phyloP scores from a whole-genome alignment of 2,797 vertebrate species.

The Hybognathus amarus region DNA sequence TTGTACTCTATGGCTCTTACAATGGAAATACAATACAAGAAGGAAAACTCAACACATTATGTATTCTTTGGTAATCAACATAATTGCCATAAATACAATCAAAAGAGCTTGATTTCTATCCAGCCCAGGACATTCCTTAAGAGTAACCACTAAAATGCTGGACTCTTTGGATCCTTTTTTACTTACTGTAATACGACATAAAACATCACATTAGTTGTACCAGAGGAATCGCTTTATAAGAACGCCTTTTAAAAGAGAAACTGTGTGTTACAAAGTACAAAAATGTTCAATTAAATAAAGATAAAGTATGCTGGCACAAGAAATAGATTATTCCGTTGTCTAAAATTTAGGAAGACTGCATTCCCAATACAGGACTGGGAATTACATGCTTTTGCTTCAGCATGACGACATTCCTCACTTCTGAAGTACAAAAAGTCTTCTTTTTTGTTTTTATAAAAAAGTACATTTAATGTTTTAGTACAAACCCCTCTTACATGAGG shows the following conservation, averaged over 20 bases:
- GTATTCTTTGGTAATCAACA: neutral
- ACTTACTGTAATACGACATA: neutral
- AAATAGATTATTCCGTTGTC: constrained; percentile 73
- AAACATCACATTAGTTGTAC: constrained; percentile 10
- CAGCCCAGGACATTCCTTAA: constrained; percentile 49
- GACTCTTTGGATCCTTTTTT: constrained; percentile 67
- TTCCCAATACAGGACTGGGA: constrained; percentile 67
- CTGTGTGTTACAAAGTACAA: constrained; percentile 27
- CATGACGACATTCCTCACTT: constrained; percentile 72
- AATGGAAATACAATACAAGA: neutral
- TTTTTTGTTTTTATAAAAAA: constrained; percentile 62
- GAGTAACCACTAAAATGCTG: constrained; percentile 68
- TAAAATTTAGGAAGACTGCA: constrained; percentile 82
- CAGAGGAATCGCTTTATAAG: constrained; percentile 34
- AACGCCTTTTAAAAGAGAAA: constrained; percentile 46
- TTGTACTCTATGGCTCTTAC: neutral
- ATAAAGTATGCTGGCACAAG: constrained; percentile 40
- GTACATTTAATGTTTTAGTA: constrained; percentile 79
- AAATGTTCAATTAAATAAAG: constrained; percentile 24
- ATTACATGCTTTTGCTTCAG: constrained; percentile 60
- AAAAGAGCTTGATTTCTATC: constrained; percentile 1
- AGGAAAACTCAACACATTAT: neutral
- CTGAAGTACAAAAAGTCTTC: constrained; percentile 83
- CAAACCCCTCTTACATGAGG: constrained; percentile 71
- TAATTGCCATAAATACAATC: neutral